Evolutionary conservation across 37 sponge, comb jelly and placozoan genomes (phyloP).

Genomic region (Dysidea cf. avara): DNA sequence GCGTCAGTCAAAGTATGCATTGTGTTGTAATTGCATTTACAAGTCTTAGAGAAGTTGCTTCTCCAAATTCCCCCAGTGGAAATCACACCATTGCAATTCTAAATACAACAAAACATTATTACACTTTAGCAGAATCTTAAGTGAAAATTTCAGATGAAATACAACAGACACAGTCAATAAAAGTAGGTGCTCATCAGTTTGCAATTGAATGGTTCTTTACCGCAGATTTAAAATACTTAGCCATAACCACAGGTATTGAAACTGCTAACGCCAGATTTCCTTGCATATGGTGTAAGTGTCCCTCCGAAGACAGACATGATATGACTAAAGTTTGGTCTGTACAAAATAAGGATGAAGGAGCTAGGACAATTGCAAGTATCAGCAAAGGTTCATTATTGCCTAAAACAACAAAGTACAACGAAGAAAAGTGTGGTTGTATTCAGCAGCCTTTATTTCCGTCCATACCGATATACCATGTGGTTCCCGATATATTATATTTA

Average conservation of each 20-base stretch:
- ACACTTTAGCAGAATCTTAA: too few species aligned
- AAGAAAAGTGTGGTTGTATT: background rate
- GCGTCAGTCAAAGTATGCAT: background rate
- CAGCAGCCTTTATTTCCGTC: background rate
- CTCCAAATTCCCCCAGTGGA: constrained; percentile 3
- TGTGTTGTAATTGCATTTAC: constrained; percentile 7
- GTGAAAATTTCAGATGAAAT: too few species aligned
- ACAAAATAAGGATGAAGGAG: background rate
- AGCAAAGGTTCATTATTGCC: background rate
- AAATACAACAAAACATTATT: too few species aligned
- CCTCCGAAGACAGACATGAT: background rate
- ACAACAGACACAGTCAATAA: background rate
- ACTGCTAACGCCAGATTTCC: constrained; percentile 1
- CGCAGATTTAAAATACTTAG: constrained; percentile 10
- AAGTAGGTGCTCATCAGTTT: background rate
- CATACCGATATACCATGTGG: constrained; percentile 7
- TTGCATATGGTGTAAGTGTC: constrained; percentile 25
- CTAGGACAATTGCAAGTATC: constrained; percentile 17
- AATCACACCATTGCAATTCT: constrained; percentile 17
- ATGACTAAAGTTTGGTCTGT: constrained; percentile 7
- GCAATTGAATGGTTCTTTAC: constrained; percentile 16
- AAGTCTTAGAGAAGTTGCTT: background rate
- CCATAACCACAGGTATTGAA: background rate
- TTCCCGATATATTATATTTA: constrained; percentile 18
- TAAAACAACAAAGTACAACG: background rate